These are phyloP conservation scores for Brienomyrus longianalis DNA, from an alignment of 2,113 vertebrate genomes.

Conservation along the genomic window DNA sequence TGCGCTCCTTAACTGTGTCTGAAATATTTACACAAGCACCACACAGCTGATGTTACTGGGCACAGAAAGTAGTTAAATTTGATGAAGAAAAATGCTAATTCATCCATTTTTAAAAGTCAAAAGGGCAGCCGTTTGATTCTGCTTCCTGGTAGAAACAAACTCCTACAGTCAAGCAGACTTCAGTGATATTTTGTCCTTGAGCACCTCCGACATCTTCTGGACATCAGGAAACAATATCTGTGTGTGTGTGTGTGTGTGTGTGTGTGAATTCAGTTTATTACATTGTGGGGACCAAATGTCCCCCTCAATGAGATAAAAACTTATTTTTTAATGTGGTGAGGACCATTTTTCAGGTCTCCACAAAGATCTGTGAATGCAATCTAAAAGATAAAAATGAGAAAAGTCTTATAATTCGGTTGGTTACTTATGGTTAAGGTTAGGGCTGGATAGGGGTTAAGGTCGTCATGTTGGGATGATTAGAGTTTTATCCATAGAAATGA, in stretches of 20 bases:
- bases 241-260: not conserved
- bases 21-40: not conserved
- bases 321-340: not conserved
- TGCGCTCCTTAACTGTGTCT: not conserved
- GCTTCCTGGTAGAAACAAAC: not conserved
- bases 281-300: too few relatives aligned
- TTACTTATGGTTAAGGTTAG: too few relatives aligned
- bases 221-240: not conserved
- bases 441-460: too few relatives aligned
- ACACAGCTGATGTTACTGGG: not conserved
- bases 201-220: not conserved
- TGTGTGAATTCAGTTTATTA: not conserved
- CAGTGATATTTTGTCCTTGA: not conserved
- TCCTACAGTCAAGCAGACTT: not conserved
- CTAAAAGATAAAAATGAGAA: not conserved
- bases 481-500: too few relatives aligned
- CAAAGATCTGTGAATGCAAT: too few relatives aligned
- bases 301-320: too few relatives aligned
- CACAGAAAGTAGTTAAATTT: not conserved
- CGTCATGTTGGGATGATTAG: too few relatives aligned
- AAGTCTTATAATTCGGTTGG: not conserved
- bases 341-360: too few relatives aligned
- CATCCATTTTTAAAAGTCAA: slow-evolving; percentile 1
- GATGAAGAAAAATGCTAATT: not conserved
- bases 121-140: not conserved